Percentiles rank a stretch among this genome's conserved stretches.
phyloP scores from a whole-genome alignment of 2,113 vertebrate genomes.

The Typhlomys cinereus region DNA sequence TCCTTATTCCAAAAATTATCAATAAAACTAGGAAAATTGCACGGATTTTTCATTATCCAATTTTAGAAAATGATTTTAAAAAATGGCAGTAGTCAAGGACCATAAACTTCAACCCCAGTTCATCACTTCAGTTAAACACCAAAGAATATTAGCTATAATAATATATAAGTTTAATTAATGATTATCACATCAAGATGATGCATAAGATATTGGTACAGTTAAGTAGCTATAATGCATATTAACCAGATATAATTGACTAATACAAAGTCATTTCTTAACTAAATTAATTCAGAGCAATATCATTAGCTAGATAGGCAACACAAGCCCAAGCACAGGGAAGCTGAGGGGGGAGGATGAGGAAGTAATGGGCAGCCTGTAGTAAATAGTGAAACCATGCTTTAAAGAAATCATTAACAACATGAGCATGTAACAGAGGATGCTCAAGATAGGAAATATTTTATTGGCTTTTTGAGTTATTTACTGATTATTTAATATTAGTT shows the following conservation, averaged over 20 bases:
- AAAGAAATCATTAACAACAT: not conserved
- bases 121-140: constrained; percentile 24
- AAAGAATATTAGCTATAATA: constrained; percentile 13
- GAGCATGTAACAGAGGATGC: not conserved
- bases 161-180: constrained; percentile 5
- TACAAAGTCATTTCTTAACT: not conserved
- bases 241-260: constrained; percentile 28
- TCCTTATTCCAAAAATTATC: constrained; percentile 52
- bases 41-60: constrained; percentile 77
- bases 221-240: not conserved
- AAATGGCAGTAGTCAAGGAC: constrained; percentile 43
- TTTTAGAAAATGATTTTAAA: constrained; percentile 41
- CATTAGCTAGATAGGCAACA: not conserved
- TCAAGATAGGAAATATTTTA: not conserved
- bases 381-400: not conserved
- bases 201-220: not conserved
- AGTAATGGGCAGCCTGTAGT: not conserved
- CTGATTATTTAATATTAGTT: not conserved
- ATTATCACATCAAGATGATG: constrained; percentile 27
- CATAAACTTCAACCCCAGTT: not conserved
- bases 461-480: constrained; percentile 18
- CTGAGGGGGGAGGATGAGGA: not conserved
- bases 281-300: not conserved
- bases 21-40: constrained; percentile 53
- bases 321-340: not conserved